phyloP scores from a whole-genome alignment of 2,888 invertebrate genomes.

The Antitype chi region DNA sequence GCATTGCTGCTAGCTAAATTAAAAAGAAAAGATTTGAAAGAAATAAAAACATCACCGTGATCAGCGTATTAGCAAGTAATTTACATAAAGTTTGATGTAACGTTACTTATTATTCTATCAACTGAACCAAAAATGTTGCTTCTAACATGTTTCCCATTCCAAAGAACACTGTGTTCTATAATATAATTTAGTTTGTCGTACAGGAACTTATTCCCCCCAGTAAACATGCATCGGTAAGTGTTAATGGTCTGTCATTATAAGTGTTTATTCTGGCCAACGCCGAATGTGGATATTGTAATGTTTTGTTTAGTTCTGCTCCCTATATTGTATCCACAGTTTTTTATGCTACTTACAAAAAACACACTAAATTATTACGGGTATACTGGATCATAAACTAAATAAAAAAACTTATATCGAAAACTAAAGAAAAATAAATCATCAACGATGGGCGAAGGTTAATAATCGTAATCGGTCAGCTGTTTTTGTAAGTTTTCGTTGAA shows the following conservation, averaged over 20 bases:
- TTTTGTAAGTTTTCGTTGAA: too few relatives aligned
- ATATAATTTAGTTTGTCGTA: slow-evolving; percentile 76
- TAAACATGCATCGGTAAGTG: slow-evolving; percentile 77
- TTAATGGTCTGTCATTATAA: slow-evolving; percentile 76
- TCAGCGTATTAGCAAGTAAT: too few relatives aligned
- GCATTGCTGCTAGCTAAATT: too few relatives aligned
- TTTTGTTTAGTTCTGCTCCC: slow-evolving; percentile 45
- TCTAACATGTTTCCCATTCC: not conserved
- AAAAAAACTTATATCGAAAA: too few relatives aligned
- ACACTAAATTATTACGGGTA: not conserved
- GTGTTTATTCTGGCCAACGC: slow-evolving; percentile 61
- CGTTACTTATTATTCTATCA: not conserved
- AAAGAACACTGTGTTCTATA: slow-evolving; percentile 44
- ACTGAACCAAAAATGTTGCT: not conserved
- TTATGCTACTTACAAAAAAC: not conserved
- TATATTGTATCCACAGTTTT: slow-evolving; percentile 10
- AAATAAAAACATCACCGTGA: too few relatives aligned
- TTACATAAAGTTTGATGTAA: too few relatives aligned
- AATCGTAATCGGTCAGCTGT: too few relatives aligned
- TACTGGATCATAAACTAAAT: too few relatives aligned
- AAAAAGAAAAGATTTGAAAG: too few relatives aligned
- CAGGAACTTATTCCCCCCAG: slow-evolving; percentile 74
- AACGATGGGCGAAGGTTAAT: too few relatives aligned
- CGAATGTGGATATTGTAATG: slow-evolving; percentile 36
- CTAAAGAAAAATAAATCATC: too few relatives aligned